Evolutionary conservation across 2,797 vertebrate species (phyloP).

Genomic region (Menidia menidia): DNA sequence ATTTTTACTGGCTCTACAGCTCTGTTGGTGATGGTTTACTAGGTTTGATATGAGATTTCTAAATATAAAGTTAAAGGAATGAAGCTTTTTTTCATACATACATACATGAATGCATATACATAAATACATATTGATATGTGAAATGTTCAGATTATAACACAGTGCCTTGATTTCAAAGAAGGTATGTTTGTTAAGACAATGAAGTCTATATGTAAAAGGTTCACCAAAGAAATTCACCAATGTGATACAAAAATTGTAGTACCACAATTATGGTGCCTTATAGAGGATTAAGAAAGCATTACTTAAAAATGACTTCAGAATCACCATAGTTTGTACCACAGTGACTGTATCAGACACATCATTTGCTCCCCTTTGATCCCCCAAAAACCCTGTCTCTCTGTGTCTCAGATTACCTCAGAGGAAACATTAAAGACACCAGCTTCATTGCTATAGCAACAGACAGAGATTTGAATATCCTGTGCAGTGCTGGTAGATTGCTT

Average conservation of each 20-base stretch:
- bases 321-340: background rate
- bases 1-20: too few relatives aligned
- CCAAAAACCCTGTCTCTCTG: constrained; percentile 37
- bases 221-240: too few relatives aligned
- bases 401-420: constrained; percentile 24
- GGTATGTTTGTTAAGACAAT: background rate
- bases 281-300: background rate
- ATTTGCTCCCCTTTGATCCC: constrained; percentile 46
- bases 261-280: background rate
- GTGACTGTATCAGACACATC: background rate
- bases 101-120: too few relatives aligned
- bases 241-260: too few relatives aligned
- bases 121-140: background rate
- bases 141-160: background rate
- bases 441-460: constrained; percentile 53
- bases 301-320: too few relatives aligned
- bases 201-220: background rate
- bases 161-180: background rate
- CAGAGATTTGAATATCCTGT: constrained; percentile 30
- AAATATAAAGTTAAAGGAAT: too few relatives aligned
- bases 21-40: too few relatives aligned
- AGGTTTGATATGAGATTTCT: background rate
- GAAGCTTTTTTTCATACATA: too few relatives aligned
- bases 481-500: constrained; percentile 16
- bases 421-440: constrained; percentile 29